Percentiles rank a stretch among this genome's conserved stretches.
Conservation (phyloP, 2,113 vertebrate genomes). For the Sinocyclocheilus maitianheensis region DNA sequence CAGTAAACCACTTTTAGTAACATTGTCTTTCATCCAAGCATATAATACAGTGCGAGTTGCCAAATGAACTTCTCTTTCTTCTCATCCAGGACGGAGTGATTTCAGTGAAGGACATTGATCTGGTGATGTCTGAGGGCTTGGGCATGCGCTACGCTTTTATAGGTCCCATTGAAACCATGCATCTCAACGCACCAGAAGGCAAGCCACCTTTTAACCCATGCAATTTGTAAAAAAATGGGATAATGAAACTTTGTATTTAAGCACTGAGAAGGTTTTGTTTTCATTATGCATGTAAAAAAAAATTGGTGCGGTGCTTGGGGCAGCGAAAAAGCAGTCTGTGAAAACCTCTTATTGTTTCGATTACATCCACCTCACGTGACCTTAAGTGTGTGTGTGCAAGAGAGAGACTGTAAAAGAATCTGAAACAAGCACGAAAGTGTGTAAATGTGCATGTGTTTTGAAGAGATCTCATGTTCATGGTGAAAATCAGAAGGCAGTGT, state of each 20-base stretch:
- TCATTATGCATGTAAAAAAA: background rate
- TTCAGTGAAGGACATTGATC: slow-evolving; percentile 90
- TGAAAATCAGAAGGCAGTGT: slow-evolving; percentile 74
- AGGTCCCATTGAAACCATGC: slow-evolving; percentile 96
- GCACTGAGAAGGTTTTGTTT: background rate
- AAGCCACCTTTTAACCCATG: slow-evolving; percentile 47
- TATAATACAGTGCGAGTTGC: background rate
- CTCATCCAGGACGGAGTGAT: slow-evolving; percentile 85
- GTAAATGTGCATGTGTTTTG: slow-evolving; percentile 47
- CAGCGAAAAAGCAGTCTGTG: background rate
- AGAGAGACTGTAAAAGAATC: background rate
- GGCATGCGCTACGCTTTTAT: slow-evolving; percentile 96
- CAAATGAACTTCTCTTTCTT: slow-evolving; percentile 12
- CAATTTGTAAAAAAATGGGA: background rate
- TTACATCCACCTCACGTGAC: slow-evolving; percentile 29
- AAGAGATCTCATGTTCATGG: slow-evolving; percentile 68
- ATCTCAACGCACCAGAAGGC: slow-evolving; percentile 90
- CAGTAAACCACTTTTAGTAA: slow-evolving; percentile 21
- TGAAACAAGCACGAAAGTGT: slow-evolving; percentile 3
- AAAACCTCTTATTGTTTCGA: background rate
- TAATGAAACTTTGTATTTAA: background rate
- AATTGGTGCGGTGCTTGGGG: background rate
- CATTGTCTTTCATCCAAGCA: slow-evolving; percentile 3
- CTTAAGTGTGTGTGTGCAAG: slow-evolving; percentile 23
- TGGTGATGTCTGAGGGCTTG: slow-evolving; percentile 95